Conservation (phyloP, 2,113 vertebrate genomes). For the Gasterosteus nipponicus region DNA sequence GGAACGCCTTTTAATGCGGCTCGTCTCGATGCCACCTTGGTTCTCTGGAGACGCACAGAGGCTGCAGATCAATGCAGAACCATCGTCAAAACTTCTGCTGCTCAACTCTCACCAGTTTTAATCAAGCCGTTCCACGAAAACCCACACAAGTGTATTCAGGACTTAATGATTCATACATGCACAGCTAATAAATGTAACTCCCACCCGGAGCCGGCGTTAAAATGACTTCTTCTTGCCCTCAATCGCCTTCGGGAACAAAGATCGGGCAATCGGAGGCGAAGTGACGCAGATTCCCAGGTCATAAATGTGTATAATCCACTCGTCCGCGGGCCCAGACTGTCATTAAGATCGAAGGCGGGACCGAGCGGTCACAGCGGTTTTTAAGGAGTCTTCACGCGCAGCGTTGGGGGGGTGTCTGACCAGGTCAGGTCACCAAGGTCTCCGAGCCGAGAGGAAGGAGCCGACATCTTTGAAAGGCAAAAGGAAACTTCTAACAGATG, state of each 20-base stretch:
- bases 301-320: slow-evolving; percentile 64
- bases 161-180: slow-evolving; percentile 57
- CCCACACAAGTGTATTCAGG: slow-evolving; percentile 3
- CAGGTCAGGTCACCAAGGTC: slow-evolving; percentile 37
- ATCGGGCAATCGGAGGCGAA: slow-evolving; percentile 36
- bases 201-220: slow-evolving; percentile 26
- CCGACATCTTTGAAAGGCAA: slow-evolving; percentile 9
- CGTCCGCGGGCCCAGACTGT: slow-evolving; percentile 42
- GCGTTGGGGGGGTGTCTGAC: slow-evolving; percentile 28
- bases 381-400: slow-evolving; percentile 23
- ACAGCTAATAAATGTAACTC: slow-evolving; percentile 39
- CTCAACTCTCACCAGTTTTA: not conserved
- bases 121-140: not conserved
- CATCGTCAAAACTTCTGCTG: no score
- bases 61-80: not conserved
- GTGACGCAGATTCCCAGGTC: slow-evolving; percentile 47
- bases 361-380: slow-evolving; percentile 18
- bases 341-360: slow-evolving; percentile 49
- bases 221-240: slow-evolving; percentile 59
- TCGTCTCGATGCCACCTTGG: not conserved
- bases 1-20: slow-evolving; percentile 30
- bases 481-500: not conserved
- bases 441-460: slow-evolving; percentile 8
- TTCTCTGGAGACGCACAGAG: slow-evolving; percentile 14
- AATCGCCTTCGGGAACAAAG: slow-evolving; percentile 50